phyloP scores from a whole-genome alignment of 2,888 invertebrate species.

The Trichopoda pennipes region DNA sequence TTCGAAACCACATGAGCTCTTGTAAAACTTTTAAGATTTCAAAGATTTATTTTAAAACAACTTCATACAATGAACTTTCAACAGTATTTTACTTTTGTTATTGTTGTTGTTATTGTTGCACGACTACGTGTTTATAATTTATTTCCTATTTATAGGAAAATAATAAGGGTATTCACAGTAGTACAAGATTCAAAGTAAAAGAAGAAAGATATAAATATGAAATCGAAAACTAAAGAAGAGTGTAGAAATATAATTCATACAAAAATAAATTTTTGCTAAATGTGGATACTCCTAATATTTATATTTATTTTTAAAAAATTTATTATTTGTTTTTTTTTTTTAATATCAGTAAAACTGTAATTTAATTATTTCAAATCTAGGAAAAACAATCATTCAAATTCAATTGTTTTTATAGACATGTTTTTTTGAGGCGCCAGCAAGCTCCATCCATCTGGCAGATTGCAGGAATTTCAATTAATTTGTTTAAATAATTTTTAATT shows the following conservation, averaged over 20 bases:
- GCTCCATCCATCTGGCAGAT: too few relatives aligned
- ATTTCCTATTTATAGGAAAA: constrained; percentile 48
- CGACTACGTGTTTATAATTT: constrained; percentile 58
- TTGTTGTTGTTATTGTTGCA: constrained; percentile 10
- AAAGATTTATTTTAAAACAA: constrained; percentile 62
- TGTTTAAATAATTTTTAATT: too few relatives aligned
- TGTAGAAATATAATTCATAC: too few relatives aligned
- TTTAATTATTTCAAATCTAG: too few relatives aligned
- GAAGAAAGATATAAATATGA: not conserved
- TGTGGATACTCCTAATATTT: too few relatives aligned
- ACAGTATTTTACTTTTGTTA: constrained; percentile 16
- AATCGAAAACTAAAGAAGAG: not conserved
- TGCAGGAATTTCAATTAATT: too few relatives aligned
- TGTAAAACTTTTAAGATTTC: constrained; percentile 59
- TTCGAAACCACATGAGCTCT: constrained; percentile 61
- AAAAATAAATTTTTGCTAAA: too few relatives aligned
- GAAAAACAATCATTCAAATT: too few relatives aligned
- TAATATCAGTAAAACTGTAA: too few relatives aligned
- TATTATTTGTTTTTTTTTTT: too few relatives aligned
- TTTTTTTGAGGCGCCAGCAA: not conserved
- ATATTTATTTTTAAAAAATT: too few relatives aligned
- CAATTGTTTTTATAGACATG: not conserved
- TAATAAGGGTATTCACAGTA: constrained; percentile 19
- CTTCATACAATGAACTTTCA: constrained; percentile 55
- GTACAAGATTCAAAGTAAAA: not conserved